Conservation (phyloP, 2,888 invertebrate species). For the Blomia tropicalis region DNA sequence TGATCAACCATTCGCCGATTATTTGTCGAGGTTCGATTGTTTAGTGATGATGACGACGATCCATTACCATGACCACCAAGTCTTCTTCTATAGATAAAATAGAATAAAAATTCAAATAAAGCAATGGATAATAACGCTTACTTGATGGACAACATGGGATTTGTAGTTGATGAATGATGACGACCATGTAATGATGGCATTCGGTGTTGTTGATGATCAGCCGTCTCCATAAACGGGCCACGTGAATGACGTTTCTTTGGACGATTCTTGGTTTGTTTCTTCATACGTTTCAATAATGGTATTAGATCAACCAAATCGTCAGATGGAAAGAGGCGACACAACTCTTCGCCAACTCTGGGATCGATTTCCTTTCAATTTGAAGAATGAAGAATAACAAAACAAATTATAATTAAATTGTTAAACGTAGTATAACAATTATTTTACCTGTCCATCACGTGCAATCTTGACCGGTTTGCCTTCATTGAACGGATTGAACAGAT, state of each 20-base stretch:
- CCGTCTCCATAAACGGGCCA: constrained; percentile 21
- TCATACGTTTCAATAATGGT: constrained; percentile 49
- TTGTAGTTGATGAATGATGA: too few relatives aligned
- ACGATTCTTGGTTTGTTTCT: constrained; percentile 26
- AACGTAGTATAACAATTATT: background rate
- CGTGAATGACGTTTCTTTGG: constrained; percentile 17
- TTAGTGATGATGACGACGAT: too few relatives aligned
- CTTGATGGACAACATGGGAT: background rate
- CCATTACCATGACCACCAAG: background rate
- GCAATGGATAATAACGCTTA: background rate
- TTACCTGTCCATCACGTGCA: constrained; percentile 72
- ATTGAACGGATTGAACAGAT: constrained; percentile 93
- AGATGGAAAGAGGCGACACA: constrained; percentile 80
- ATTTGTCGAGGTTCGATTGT: too few relatives aligned
- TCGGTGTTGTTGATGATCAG: too few relatives aligned
- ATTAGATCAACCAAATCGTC: constrained; percentile 78
- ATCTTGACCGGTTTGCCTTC: constrained; percentile 97
- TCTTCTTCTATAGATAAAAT: constrained; percentile 3
- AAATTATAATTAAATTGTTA: background rate
- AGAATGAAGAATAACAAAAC: constrained; percentile 4
- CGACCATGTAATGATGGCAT: too few relatives aligned
- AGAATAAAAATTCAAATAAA: background rate
- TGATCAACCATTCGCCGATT: too few relatives aligned
- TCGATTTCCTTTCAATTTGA: constrained; percentile 98
- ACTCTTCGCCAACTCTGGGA: constrained; percentile 78